Evolutionary conservation across 2,113 vertebrate species (phyloP), one percentile per base, ranked within the genome.

Genomic region (Tichodroma muraria): DNA sequence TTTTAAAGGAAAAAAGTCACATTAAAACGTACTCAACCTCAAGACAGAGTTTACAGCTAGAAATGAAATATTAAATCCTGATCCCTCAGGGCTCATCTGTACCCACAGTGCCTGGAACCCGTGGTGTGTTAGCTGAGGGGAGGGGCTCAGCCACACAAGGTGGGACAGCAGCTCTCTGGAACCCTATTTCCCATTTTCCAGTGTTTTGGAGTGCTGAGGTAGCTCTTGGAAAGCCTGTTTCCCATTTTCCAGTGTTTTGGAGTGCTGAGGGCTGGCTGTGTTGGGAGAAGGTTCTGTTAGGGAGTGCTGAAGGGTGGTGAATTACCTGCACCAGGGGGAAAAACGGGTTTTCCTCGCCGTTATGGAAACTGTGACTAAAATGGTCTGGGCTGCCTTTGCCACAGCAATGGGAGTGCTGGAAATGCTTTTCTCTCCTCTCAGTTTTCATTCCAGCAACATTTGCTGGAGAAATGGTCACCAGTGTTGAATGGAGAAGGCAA

Each of bases 401-500:
- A 1, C 22, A 3, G 1, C 31, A 8, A 10, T 3, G 38, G 69
- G 21, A n/a, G 17, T 24, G 47, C 33, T 79, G 64, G 47, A 54
- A 73, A 65, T 66, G 42, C 5, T 79, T 49, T 50, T 27, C 3
- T 69, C n/a, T 52, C 53, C 45, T 45, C 16, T 45, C 27, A 12
- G 2, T 27, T 30, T 69, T 65, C 33, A 25, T 37, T 61, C n/a
- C 28, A 59, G 59, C 19, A 20, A 11, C 17, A 13, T 38, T 69
- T 65, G 6, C 70, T 59, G 18, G 4, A 76, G 37, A 45, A 65
- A 23, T 28, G 30, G 10, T 44, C 68, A 75, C 24, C 45, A 42
- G 0, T 13, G 11, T 4, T 31, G 9, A 37, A 6, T 45, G 44
- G 52, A 50, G 45, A 42, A 64, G 18, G 37, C 4, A 0, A 17